Evolutionary conservation across 2,888 invertebrate species (phyloP).

Genomic region (Troides helena): DNA sequence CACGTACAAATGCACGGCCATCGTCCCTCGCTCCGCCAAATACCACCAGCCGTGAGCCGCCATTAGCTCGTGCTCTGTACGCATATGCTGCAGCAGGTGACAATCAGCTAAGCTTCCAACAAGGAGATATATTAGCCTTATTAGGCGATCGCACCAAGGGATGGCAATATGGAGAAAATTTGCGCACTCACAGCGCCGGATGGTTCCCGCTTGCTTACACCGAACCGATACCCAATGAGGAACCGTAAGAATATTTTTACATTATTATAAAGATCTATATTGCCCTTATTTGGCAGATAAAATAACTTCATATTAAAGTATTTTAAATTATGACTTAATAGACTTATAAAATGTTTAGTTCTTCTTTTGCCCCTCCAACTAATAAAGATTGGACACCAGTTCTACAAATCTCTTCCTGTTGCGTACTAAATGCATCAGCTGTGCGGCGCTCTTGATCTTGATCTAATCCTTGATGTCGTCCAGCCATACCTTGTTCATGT

Average conservation of each 20-base stretch:
- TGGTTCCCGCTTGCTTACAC: constrained; percentile 99
- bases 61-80: constrained; percentile 91
- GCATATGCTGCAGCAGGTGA: constrained; percentile 94
- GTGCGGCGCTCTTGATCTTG: too few species aligned
- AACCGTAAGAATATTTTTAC: constrained; percentile 71
- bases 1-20: constrained; percentile 77
- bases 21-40: constrained; percentile 83
- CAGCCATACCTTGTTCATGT: too few species aligned
- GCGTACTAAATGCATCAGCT: too few species aligned
- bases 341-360: too few species aligned
- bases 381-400: too few species aligned
- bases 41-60: constrained; percentile 83
- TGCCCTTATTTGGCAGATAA: too few species aligned
- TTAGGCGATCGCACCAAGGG: constrained; percentile 96
- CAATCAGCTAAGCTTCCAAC: constrained; percentile 94
- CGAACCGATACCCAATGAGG: constrained; percentile 86
- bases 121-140: constrained; percentile 92
- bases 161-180: constrained; percentile 98
- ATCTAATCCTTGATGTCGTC: too few species aligned
- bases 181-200: constrained; percentile 93
- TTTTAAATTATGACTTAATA: too few species aligned
- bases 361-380: too few species aligned
- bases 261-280: not conserved
- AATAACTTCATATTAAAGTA: too few species aligned
- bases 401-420: too few species aligned